Evolutionary conservation across 2,888 invertebrate genomes (phyloP), one percentile per base, ranked within the genome.

Genomic region (Leptopilina drosophilae): DNA sequence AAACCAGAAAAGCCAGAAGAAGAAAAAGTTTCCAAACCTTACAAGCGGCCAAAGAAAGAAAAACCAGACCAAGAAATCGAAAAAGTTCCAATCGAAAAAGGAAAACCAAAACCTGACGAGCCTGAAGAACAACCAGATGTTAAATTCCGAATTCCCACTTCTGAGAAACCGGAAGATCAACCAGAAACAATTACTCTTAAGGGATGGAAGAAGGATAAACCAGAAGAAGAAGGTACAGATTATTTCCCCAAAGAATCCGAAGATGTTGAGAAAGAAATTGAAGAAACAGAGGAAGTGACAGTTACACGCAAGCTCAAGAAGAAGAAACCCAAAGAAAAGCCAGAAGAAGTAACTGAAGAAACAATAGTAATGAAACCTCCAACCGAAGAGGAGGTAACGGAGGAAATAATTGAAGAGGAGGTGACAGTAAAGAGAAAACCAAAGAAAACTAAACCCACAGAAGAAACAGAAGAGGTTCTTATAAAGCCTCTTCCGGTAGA

Each of bases 111-210:
- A 82, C 90, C 91, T 53, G 85, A 88, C n/a, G 92, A 92, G 83
- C 92, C 92, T 62, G 91, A 92, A 67, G 91, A 92, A 83, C 89
- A 90, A 82, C 90, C 92, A 3, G 93, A 92, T 80, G 87, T 92
- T 11, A 92, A 92, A 83, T 92, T 92, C 46, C 9, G 49, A 83
- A 90, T 91, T 77, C 91, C 91, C 11, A 79, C 82, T 26, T 82
- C 86, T 12, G 86, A 89, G 4, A 90, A 89, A 82, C 89, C 90
- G 0, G 87, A 90, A 77, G 90, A 92, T 66, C 87, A 89, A 78
- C 89, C 91, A 0, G 91, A 92, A 83, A 87, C 88, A 46, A 87
- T 92, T 15, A 89, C 84, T 3, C 84, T 92, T 20, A 91, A 91
- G 82, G 88, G 88, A 9, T 91, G 90, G 87, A 88, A 87, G 15